Conservation (phyloP, 1,140 invertebrate species). For the Bombyx mori region DNA sequence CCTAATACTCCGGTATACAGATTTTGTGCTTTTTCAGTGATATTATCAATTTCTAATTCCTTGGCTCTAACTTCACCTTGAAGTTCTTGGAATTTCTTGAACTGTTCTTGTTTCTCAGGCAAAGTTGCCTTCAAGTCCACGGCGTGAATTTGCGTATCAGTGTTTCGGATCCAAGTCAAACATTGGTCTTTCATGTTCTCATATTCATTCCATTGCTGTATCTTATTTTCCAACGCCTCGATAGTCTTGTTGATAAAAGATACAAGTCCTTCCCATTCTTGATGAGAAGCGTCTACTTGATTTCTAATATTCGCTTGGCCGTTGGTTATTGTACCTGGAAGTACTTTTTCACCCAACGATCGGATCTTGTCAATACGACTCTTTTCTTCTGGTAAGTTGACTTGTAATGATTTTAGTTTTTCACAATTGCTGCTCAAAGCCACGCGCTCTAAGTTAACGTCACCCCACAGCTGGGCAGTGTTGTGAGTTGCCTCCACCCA, state of each 20-base stretch:
- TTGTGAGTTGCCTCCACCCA: conserved; percentile 93
- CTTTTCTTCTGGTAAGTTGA: conserved; percentile 88
- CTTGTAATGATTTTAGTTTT: conserved; percentile 86
- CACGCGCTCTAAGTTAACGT: conserved; percentile 88
- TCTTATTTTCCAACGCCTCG: conserved; percentile 82
- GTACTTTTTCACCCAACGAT: conserved; percentile 87
- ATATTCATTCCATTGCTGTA: conserved; percentile 93
- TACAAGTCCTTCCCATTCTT: conserved; percentile 90
- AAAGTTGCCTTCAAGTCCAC: conserved; percentile 89
- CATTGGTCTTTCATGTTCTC: conserved; percentile 90
- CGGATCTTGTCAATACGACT: conserved; percentile 85
- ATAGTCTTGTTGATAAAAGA: conserved; percentile 84
- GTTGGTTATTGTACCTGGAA: conserved; percentile 87
- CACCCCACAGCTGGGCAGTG: conserved; percentile 88
- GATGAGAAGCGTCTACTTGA: conserved; percentile 88
- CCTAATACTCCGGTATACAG: conserved; percentile 78
- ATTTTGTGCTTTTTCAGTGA: conserved; percentile 91
- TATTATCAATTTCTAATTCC: conserved; percentile 92
- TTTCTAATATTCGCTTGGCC: conserved; percentile 89
- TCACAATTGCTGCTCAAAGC: conserved; percentile 93
- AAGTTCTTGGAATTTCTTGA: conserved; percentile 83
- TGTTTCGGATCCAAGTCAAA: conserved; percentile 89
- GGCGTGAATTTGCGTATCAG: conserved; percentile 89
- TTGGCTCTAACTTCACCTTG: conserved; percentile 89
- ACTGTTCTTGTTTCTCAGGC: conserved; percentile 86